Base-by-base conservation (phyloP, 2,888 invertebrate genomes). In the Mylabris sibirica region DNA sequence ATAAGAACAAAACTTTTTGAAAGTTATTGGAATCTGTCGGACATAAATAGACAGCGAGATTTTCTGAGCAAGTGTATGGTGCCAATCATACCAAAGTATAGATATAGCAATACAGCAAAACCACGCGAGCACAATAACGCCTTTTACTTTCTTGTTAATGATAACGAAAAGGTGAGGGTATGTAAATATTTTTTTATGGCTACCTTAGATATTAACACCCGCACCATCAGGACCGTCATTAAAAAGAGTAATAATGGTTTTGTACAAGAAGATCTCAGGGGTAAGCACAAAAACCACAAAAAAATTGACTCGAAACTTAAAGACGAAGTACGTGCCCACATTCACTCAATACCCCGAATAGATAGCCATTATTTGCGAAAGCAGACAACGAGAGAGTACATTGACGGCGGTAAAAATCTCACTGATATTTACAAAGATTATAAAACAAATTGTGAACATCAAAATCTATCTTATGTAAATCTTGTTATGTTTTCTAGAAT, bases 331-430 rank as follows among this genome's bases (percentile, higher is more conserved):
- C 8, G 22, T 9, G 20, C 8, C 17, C 61, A 60, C 34, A 60
- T 60, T 17, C 22, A 60, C 9, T 24, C 24, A 9, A 60, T 60
- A 14, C 61, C 61, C 11, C 9, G 61, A 12, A 60, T 60, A 12
- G 61, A 60, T 8, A 60, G 61, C 30, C 61, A 60, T 20, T 60
- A 60, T 24, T 34, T 60, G 9, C 12, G 61, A 11, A 12, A 9
- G 11, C 22, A 60, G 30, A 60, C 61, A 11, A 60, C 22, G 22
- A 17, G 26, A 26, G n/a, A n/a, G n/a, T n/a, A n/a, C n/a, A n/a
- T n/a, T n/a, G n/a, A n/a, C n/a, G n/a, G n/a, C n/a, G n/a, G n/a
- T n/a, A n/a, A n/a, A n/a, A n/a, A n/a, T n/a, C n/a, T n/a, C n/a
- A n/a, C n/a, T n/a, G n/a, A n/a, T n/a, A n/a, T n/a, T n/a, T n/a